phyloP scores from a whole-genome alignment of 2,797 vertebrate genomes.

The Chaunax sp. region DNA sequence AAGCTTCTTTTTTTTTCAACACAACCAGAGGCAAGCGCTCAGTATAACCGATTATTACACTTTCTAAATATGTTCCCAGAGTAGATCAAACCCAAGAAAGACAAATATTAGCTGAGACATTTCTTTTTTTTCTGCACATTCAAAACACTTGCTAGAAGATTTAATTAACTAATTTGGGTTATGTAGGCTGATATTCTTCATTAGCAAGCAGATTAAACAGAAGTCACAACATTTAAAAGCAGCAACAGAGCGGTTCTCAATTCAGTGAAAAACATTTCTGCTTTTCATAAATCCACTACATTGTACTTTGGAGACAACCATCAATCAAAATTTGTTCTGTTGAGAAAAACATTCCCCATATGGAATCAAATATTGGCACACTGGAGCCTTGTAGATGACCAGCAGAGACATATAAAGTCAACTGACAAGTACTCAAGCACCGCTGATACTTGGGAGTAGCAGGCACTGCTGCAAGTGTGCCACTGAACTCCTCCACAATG shows the following conservation, averaged over 20 bases:
- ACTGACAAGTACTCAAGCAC: constrained; percentile 17
- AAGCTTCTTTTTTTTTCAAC: not conserved
- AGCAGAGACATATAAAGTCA: not conserved
- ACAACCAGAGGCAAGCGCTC: not conserved
- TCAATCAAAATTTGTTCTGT: not conserved
- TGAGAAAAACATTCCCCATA: constrained; percentile 26
- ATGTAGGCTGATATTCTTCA: not conserved
- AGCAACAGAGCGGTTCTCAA: not conserved
- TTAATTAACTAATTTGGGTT: not conserved
- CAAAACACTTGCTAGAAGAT: not conserved
- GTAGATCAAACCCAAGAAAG: not conserved
- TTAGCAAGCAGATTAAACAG: not conserved
- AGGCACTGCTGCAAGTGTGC: constrained; percentile 27
- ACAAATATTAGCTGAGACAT: not conserved
- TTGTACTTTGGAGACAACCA: constrained; percentile 12
- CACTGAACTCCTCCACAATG: constrained; percentile 29
- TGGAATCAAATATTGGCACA: constrained; percentile 33
- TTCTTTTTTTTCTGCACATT: not conserved
- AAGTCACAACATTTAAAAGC: not conserved
- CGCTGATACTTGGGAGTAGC: constrained; percentile 1
- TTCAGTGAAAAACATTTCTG: constrained; percentile 6
- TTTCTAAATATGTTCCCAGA: not conserved
- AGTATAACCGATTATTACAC: not conserved
- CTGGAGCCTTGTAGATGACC: not conserved
- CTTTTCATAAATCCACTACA: constrained; percentile 2